Percentiles rank a stretch among this genome's conserved stretches.
phyloP scores from a whole-genome alignment of 2,888 invertebrate species.

The Urechis unicinctus region DNA sequence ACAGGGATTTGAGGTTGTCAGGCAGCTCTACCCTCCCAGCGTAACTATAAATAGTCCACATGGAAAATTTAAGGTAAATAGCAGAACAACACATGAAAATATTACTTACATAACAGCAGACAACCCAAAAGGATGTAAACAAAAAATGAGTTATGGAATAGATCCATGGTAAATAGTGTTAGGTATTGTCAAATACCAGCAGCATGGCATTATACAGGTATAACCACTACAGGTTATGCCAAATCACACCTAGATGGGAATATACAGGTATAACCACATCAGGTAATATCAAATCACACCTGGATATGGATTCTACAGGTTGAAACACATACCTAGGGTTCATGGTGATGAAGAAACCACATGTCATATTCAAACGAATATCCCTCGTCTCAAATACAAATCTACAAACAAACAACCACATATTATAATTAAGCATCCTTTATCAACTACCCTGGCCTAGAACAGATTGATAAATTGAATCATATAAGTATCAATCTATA shows the following conservation, averaged over 20 bases:
- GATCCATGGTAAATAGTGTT: neutral
- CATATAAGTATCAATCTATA: neutral
- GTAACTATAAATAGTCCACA: slow-evolving; percentile 42
- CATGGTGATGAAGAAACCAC: slow-evolving; percentile 51
- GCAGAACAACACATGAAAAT: neutral
- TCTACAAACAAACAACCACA: slow-evolving; percentile 17
- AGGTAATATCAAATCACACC: too few relatives aligned
- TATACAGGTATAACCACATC: too few relatives aligned
- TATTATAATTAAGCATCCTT: neutral
- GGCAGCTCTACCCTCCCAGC: slow-evolving; percentile 50
- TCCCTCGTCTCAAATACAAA: slow-evolving; percentile 50
- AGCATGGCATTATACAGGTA: too few relatives aligned
- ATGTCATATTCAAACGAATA: slow-evolving; percentile 45
- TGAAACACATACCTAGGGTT: slow-evolving; percentile 41
- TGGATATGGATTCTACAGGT: neutral
- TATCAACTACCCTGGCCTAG: too few relatives aligned
- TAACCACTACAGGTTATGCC: too few relatives aligned
- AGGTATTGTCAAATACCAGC: too few relatives aligned
- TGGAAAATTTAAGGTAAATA: too few relatives aligned
- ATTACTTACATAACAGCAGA: neutral
- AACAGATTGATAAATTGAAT: neutral
- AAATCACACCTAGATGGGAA: too few relatives aligned
- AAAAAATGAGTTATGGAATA: neutral
- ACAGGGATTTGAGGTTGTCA: slow-evolving; percentile 49
- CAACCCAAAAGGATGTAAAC: neutral